Base-by-base conservation (phyloP, 1,140 invertebrate species). In the Drosophila littoralis region DNA sequence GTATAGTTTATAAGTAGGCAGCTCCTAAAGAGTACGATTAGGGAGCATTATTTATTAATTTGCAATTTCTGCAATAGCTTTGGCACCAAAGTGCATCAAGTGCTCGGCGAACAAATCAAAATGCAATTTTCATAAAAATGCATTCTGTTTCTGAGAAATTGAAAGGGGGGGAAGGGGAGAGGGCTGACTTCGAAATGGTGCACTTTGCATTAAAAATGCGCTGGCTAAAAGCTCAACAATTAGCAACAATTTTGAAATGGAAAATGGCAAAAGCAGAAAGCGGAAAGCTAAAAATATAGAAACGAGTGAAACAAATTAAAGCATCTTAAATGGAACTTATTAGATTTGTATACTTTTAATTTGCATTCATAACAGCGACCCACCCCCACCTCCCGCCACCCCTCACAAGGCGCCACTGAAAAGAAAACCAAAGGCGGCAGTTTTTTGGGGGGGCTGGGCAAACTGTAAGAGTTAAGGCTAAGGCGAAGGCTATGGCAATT, bases 281-380 rank as follows among this genome's bases (percentile, higher is more conserved):
- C 70, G 51, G 22, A 51, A 54, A 71, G 33, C n/a, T 5, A 28
- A 43, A 33, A 55, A 36, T 36, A 13, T 33, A 48, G 42, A 36
- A 15, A 9, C 45, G 33, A 69, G 17, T 46, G 66, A 55, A 28
- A 51, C 64, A 88, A 89, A 89, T 88, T 88, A 88, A 88, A 89
- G 84, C 80, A 68, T 89, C 84, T 89, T 89, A 89, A 89, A 89
- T 89, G 84, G 77, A 89, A 90, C 82, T 90, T 90, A 83, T 88
- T 90, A 90, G 82, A 90, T 90, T 90, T 90, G 88, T 90, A 90
- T 90, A 90, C 88, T 90, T 90, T 90, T 90, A 90, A 90, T 90
- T 90, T 90, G 88, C 83, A 90, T 90, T 90, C 88, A 90, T 88
- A 90, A 90, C 88, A 90, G 88, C 76, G 57, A 43, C 67, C 64